These are phyloP conservation scores for Cephalopachus bancanus DNA, from an alignment of 2,797 vertebrate species.

Conservation along the genomic window DNA sequence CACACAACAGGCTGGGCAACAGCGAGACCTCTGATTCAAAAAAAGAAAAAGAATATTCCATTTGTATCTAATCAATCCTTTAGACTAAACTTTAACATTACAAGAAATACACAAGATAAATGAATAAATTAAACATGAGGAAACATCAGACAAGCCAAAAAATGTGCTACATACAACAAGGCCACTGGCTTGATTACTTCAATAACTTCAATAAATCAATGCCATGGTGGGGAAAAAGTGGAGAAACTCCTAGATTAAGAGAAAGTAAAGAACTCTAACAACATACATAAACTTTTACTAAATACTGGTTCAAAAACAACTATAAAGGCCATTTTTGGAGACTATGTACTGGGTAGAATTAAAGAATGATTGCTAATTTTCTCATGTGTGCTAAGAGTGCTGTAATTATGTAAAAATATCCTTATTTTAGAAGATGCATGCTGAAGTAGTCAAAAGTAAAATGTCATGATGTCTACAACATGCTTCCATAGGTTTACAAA, in stretches of 20 bases:
- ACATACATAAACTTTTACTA: neutral
- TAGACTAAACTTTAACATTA: neutral
- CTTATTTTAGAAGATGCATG: neutral
- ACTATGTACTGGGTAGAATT: neutral
- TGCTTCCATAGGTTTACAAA: neutral
- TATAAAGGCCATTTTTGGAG: neutral
- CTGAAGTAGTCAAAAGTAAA: neutral
- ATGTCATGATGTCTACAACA: neutral
- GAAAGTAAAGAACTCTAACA: neutral
- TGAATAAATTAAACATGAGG: neutral
- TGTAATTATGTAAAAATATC: neutral
- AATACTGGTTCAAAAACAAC: neutral
- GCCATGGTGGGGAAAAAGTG: neutral
- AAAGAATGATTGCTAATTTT: neutral
- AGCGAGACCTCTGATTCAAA: too few relatives aligned
- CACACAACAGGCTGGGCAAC: too few relatives aligned
- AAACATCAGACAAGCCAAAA: neutral
- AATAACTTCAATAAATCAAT: slow-evolving; percentile 6
- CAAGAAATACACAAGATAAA: neutral
- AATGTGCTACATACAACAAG: neutral
- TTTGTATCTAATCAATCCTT: slow-evolving; percentile 11
- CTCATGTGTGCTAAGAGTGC: neutral
- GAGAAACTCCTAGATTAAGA: neutral
- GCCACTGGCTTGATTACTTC: neutral
- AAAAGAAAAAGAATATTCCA: neutral